phyloP scores from a whole-genome alignment of 1,140 invertebrate genomes.

The Nomia melanderi region DNA sequence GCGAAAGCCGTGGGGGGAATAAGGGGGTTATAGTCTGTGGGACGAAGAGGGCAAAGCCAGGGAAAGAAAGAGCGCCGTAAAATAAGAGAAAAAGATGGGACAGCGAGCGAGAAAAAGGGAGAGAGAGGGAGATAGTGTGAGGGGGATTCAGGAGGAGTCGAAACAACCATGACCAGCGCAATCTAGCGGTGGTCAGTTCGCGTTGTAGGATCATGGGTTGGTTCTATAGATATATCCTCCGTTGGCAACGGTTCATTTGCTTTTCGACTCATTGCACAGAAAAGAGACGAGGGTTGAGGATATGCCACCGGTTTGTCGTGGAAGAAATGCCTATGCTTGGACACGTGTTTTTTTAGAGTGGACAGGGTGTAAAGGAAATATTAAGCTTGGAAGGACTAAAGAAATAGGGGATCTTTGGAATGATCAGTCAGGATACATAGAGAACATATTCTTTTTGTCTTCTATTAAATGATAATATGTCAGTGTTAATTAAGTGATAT shows the following conservation, averaged over 20 bases:
- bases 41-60: slow-evolving; percentile 39
- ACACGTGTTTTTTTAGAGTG: no score
- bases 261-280: slow-evolving; percentile 32
- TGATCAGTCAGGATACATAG: no score
- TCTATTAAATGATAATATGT: no score
- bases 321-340: no score
- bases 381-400: no score
- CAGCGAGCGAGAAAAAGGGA: slow-evolving; percentile 33
- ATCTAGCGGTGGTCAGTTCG: slow-evolving; percentile 77
- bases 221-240: slow-evolving; percentile 16
- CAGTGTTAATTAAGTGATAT: no score
- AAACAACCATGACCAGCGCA: slow-evolving; percentile 76
- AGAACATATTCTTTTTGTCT: no score
- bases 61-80: slow-evolving; percentile 35
- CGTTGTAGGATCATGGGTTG: slow-evolving; percentile 47
- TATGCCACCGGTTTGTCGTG: no score
- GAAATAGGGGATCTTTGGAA: no score
- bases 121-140: slow-evolving; percentile 45
- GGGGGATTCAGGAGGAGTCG: slow-evolving; percentile 54
- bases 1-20: slow-evolving; percentile 25
- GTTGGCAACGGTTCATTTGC: slow-evolving; percentile 47
- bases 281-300: slow-evolving; percentile 2
- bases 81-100: slow-evolving; percentile 47
- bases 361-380: no score
- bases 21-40: slow-evolving; percentile 7